These are phyloP conservation scores for Drosophila nigromelanica DNA, from an alignment of 1,140 invertebrate genomes.

Conservation along the genomic window DNA sequence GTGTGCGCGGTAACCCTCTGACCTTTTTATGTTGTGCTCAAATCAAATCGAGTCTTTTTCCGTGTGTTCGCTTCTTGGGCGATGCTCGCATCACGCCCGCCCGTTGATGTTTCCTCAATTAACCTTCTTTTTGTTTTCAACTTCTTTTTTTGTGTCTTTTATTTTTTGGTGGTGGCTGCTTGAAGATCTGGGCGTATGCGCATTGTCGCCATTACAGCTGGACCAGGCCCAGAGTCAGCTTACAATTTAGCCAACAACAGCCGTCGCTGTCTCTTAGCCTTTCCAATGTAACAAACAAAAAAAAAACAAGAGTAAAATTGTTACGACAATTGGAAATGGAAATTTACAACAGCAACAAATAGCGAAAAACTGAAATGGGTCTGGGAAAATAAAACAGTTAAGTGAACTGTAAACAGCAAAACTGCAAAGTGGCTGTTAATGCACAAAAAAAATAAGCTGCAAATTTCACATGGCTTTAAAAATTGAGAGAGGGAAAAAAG, in stretches of 20 bases:
- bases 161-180: constrained; percentile 13
- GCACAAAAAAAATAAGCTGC: neutral
- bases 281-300: constrained; percentile 9
- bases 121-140: constrained; percentile 58
- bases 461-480: constrained; percentile 8
- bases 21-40: constrained; percentile 70
- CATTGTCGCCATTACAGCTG: constrained; percentile 64
- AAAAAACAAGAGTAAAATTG: constrained; percentile 19
- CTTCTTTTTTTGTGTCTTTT: neutral
- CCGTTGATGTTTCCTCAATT: constrained; percentile 77
- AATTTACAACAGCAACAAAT: constrained; percentile 18
- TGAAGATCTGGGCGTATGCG: constrained; percentile 64
- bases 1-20: constrained; percentile 47
- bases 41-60: constrained; percentile 69
- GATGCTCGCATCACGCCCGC: constrained; percentile 76
- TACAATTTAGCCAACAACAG: constrained; percentile 13
- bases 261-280: constrained; percentile 17
- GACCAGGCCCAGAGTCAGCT: constrained; percentile 3
- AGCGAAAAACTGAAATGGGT: constrained; percentile 17
- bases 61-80: constrained; percentile 65
- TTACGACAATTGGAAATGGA: constrained; percentile 12
- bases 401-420: constrained; percentile 8
- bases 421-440: constrained; percentile 25
- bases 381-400: constrained; percentile 13
- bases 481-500: neutral